Base-by-base conservation (phyloP, 2,797 vertebrate species). In the Coluber constrictor region DNA sequence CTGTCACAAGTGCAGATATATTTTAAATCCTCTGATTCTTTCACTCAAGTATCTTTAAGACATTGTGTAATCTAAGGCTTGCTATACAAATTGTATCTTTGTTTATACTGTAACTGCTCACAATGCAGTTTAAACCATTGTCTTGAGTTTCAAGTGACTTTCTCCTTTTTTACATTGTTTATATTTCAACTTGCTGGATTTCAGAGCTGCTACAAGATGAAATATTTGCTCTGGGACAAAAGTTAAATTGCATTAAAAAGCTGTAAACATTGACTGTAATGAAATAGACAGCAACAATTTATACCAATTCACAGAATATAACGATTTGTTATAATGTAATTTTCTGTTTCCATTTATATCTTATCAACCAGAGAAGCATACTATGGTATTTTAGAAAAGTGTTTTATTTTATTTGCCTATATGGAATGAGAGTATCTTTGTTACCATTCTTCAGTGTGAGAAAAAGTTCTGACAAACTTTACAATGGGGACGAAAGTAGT, bases 151-250 rank as follows among this genome's bases (percentile, higher is more conserved):
- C 90, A 90, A 57, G 83, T 55, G 1, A 10, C 4, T 29, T 79
- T 79, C 23, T 18, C 18, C 25, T 29, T 15, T 15, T 60, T 89
- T 23, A 89, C 25, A 60, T 32, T 61, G 23, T 12, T 83, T 74
- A 92, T 16, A 60, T 88, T 88, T 29, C 13, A 61, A 23, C 95
- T 94, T 32, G 59, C 25, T 91, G 94, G 95, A 96, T 95, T 95
- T 90, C 94, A 96, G 96, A 95, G 96, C 92, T 93, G 56, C 20
- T 86, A 93, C 92, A 59, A 2, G 23, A 90, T 93, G 92, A 93
- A 54, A 29, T 87, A 94, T 32, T 88, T 95, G 94, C 70, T 95
- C 95, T 95, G 83, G 93, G 93, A 94, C 93, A 88, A 92, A 92
- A 92, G 20, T n/a, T 91, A 91, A 95, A 90, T 93, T 89, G 92